These are phyloP conservation scores for Moxostoma hubbsi DNA, from an alignment of 2,797 vertebrate species.

Conservation along the genomic window DNA sequence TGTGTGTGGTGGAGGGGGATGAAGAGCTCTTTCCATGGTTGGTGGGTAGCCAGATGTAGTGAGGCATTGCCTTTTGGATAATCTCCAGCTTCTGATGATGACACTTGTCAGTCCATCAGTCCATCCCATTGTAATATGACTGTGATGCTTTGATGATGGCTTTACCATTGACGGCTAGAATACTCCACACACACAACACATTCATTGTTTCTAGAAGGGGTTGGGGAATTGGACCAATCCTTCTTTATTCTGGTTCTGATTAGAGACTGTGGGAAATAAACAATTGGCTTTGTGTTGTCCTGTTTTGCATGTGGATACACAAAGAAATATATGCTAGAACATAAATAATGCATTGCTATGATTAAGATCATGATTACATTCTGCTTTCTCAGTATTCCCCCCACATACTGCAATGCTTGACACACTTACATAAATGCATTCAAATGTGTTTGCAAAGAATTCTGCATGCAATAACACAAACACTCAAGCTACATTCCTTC, in stretches of 20 bases:
- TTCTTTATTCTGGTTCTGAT: conserved; percentile 27
- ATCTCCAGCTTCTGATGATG: neutral
- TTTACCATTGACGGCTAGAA: conserved; percentile 54
- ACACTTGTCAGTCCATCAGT: conserved; percentile 27
- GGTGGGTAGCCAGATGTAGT: conserved; percentile 52
- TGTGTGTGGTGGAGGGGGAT: neutral
- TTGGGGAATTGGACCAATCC: conserved; percentile 42
- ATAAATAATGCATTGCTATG: conserved; percentile 38
- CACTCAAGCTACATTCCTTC: conserved; percentile 19
- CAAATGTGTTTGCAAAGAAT: conserved; percentile 23
- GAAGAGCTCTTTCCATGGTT: conserved; percentile 52
- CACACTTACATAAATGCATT: conserved; percentile 36
- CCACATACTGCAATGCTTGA: conserved; percentile 1
- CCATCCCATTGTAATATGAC: conserved; percentile 24
- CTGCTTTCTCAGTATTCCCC: conserved; percentile 42
- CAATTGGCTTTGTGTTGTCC: conserved; percentile 56
- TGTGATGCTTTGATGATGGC: conserved; percentile 38
- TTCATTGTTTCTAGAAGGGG: conserved; percentile 59
- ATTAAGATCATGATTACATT: conserved; percentile 45
- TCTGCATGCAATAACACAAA: neutral
- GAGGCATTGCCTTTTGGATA: conserved; percentile 39
- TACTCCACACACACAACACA: conserved; percentile 62
- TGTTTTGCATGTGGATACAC: conserved; percentile 51
- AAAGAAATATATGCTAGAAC: neutral
- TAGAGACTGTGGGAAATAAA: conserved; percentile 16